Conservation (phyloP, 2,888 invertebrate genomes). For the Gisinianus flammeolus region DNA sequence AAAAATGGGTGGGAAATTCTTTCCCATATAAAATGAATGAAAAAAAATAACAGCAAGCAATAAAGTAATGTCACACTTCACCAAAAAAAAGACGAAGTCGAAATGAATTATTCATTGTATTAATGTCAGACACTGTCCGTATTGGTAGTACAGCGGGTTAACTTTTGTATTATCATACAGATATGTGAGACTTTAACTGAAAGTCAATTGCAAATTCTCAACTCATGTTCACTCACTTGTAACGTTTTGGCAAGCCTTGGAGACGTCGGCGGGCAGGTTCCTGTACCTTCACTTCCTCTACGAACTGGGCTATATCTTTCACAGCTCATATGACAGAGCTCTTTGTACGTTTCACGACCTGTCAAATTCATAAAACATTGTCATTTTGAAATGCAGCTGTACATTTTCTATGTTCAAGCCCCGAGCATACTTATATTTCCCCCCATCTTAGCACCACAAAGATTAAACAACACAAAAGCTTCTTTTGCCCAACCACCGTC, state of each 20-base stretch:
- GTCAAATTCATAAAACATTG: constrained; percentile 43
- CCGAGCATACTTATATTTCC: not conserved
- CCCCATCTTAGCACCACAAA: not conserved
- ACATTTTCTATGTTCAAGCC: not conserved
- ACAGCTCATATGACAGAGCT: constrained; percentile 66
- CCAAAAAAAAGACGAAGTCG: no score
- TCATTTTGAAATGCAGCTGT: not conserved
- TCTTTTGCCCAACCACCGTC: no score
- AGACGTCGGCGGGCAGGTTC: constrained; percentile 56
- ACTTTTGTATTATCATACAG: not conserved
- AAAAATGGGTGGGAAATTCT: no score
- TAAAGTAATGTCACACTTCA: no score
- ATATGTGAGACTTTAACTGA: not conserved
- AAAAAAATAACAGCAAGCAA: no score
- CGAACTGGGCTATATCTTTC: constrained; percentile 91
- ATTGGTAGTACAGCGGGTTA: no score
- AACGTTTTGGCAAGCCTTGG: constrained; percentile 58
- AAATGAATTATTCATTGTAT: not conserved
- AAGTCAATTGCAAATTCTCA: not conserved
- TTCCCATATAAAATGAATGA: no score
- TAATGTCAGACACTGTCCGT: no score
- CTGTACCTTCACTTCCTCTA: constrained; percentile 83
- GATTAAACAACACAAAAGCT: not conserved
- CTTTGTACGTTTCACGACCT: constrained; percentile 68
- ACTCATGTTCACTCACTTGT: constrained; percentile 47